Evolutionary conservation across 2,888 invertebrate genomes (phyloP).

Genomic region (Graphium colonna): DNA sequence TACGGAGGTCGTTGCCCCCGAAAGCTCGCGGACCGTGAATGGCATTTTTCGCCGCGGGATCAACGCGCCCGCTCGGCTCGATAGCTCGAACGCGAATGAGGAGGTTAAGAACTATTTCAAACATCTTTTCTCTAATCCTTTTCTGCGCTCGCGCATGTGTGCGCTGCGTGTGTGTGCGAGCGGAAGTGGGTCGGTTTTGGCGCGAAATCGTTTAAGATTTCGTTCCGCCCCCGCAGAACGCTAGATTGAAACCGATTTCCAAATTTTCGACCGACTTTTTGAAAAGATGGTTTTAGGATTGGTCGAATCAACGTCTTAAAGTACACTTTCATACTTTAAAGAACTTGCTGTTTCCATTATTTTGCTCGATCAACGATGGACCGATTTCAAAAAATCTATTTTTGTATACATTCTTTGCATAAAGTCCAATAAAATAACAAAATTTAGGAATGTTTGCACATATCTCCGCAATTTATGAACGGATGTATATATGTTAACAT

Average conservation of each 20-base stretch:
- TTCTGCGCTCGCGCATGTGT: slow-evolving; percentile 61
- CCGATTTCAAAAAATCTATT: too few relatives aligned
- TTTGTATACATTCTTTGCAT: too few relatives aligned
- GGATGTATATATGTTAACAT: too few relatives aligned
- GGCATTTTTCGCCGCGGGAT: slow-evolving; percentile 30
- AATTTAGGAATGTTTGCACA: too few relatives aligned
- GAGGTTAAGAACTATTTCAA: slow-evolving; percentile 74
- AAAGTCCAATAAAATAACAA: too few relatives aligned
- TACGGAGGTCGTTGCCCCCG: slow-evolving; percentile 57
- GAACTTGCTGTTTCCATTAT: too few relatives aligned
- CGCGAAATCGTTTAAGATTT: slow-evolving; percentile 40
- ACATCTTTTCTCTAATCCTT: slow-evolving; percentile 75
- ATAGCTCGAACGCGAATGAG: slow-evolving; percentile 71
- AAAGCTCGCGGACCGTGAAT: slow-evolving; percentile 59
- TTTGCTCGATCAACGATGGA: too few relatives aligned
- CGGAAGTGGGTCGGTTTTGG: slow-evolving; percentile 43
- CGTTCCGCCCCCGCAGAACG: slow-evolving; percentile 5
- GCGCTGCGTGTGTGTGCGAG: slow-evolving; percentile 50
- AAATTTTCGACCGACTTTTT: too few relatives aligned
- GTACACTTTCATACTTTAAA: too few relatives aligned
- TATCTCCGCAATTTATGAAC: too few relatives aligned
- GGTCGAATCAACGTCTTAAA: too few relatives aligned
- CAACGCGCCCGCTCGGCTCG: slow-evolving; percentile 64
- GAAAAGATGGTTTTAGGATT: too few relatives aligned
- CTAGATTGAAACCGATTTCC: slow-evolving; percentile 4